Evolutionary conservation across 1,140 invertebrate species (phyloP), one percentile per base, ranked within the genome.

Genomic region (Cotesia typhae): DNA sequence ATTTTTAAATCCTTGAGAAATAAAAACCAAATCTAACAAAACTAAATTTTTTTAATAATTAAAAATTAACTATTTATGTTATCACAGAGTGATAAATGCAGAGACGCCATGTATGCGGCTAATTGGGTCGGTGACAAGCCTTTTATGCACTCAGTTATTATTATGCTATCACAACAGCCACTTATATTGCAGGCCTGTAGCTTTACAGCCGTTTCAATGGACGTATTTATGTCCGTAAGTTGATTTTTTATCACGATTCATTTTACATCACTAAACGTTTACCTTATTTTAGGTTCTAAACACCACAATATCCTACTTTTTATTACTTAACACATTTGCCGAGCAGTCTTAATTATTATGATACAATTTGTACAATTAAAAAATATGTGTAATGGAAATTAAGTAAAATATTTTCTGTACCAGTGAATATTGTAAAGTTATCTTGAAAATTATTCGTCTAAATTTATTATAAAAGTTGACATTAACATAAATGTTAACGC

Each of bases 271-370:
- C 51, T 12, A 41, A 59, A 36, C 68, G 41, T 35, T 38, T 37
- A n/a, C 10, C 63, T 51, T 47, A 20, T 74, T 75, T 37, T 70
- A 80, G 78, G 73, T 79, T 35, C 35, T 75, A 3, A 75, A 79
- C 52, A 78, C 76, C 36, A 65, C 78, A 47, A 14, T 76, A 7
- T 78, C 78, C 5, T 79, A 78, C 47, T 79, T 78, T 35, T 76
- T 79, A 59, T 60, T 79, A 36, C 61, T 78, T 35, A 67, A 69
- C 69, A 78, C 74, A 35, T 67, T 76, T 1, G 72, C 75, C 10
- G 68, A 64, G 65, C 17, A 57, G 47, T 14, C 4, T 17, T 38
- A 64, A 64, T 14, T 14, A 2, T 38, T 41, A 41, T 41, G 5
- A 35, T 61, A 10, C 55, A 14, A 59, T 59, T 59, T 59, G 14